Base-by-base conservation (phyloP, 2,113 vertebrate species). In the Salvelinus sp. region DNA sequence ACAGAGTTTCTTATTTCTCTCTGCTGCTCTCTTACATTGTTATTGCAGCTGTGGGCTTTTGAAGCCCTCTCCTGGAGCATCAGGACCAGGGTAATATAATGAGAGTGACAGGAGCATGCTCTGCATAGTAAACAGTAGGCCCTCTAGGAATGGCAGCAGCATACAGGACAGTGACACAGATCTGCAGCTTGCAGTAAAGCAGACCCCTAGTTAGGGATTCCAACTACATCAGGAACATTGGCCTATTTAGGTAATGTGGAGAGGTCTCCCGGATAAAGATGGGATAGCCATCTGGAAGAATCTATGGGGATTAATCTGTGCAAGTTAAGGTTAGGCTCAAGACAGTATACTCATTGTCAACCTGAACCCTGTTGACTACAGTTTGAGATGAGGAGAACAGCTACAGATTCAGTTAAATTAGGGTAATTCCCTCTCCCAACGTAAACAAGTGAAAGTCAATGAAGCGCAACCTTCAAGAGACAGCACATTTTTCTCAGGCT, bases 201-300 rank as follows among this genome's bases (percentile, higher is more conserved):
- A 14, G 6, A 48, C 27, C 54, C 22, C 0, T n/a, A 25, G 50
- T 78, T 58, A 58, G 38, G 68, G 44, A 14, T 38, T 69, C n/a
- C 33, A 44, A 47, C 20, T 47, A 65, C n/a, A 54, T 60, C 63
- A 68, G 54, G 54, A 66, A 66, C 23, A 12, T 62, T 70, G 62
- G 69, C 80, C 74, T 76, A 62, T 81, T 85, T 83, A 50, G 72
- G 25, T 30, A 12, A 48, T 23, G 20, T 4, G 44, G 44, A 12
- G n/a, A 22, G 68, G 6, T n/a, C 44, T 22, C 22, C 48, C 30
- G 12, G 38, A 48, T 7, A n/a, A 22, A 44, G 18, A 13, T 47
- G 44, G 68, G 44, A 47, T 48, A 22, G 33, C 22, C 20, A 23
- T 69, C 68, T 69, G 68, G 38, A 48, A 20, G 68, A 22, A 22